These are phyloP conservation scores for Clunio marinus DNA, from an alignment of 2,888 invertebrate genomes.

Conservation along the genomic window DNA sequence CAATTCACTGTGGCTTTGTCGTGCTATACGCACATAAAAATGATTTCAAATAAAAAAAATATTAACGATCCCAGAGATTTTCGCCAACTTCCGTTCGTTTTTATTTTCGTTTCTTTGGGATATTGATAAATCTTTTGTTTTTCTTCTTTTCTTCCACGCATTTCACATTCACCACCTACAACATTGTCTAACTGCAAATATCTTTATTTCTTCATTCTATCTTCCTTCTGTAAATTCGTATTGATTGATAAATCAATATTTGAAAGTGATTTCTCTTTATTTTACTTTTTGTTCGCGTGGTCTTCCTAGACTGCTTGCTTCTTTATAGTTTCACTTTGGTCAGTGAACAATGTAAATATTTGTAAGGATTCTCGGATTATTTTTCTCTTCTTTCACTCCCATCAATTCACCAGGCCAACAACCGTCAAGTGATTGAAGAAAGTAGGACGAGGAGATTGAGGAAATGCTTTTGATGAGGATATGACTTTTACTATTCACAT, in stretches of 20 bases:
- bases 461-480: not conserved
- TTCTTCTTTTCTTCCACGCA: not conserved
- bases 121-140: not conserved
- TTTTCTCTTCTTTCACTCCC: not conserved
- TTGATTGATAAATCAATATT: constrained; percentile 28
- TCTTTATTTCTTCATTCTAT: too few relatives aligned
- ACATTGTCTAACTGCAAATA: not conserved
- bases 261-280: constrained; percentile 7
- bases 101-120: too few relatives aligned
- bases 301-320: not conserved
- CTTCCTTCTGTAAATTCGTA: not conserved
- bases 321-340: not conserved
- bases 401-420: not conserved
- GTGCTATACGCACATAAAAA: constrained; percentile 11
- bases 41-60: not conserved
- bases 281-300: not conserved
- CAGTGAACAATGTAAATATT: constrained; percentile 10
- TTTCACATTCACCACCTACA: not conserved
- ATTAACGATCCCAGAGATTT: not conserved
- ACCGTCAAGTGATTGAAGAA: not conserved
- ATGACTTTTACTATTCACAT: not conserved
- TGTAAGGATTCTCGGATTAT: constrained; percentile 26
- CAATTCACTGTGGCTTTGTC: not conserved
- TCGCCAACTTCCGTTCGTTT: constrained; percentile 5
- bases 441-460: too few relatives aligned